These are phyloP conservation scores for Zhuqinia jingwanae DNA, from an alignment of 2,888 invertebrate species.

Conservation along the genomic window DNA sequence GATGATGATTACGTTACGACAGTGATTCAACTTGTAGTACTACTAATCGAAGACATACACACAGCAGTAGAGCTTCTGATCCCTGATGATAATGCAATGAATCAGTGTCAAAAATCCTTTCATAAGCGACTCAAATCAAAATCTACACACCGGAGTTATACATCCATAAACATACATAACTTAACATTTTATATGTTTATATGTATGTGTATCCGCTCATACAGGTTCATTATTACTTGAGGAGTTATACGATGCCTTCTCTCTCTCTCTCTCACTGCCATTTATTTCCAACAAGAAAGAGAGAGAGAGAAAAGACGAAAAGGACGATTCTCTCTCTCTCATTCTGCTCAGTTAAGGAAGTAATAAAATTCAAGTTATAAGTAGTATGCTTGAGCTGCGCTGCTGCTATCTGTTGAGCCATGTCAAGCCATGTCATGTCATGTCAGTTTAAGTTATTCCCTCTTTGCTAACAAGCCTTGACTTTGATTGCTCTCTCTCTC, in stretches of 20 bases:
- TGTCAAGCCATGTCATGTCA: conserved; percentile 73
- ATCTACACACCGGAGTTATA: conserved; percentile 45
- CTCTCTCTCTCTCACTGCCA: neutral
- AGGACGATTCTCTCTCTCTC: conserved; percentile 45
- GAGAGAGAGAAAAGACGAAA: conserved; percentile 48
- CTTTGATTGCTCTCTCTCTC: conserved; percentile 70
- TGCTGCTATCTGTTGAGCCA: conserved; percentile 72
- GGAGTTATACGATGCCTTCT: conserved; percentile 27
- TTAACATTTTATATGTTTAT: neutral
- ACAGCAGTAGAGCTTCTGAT: conserved; percentile 67
- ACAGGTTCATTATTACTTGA: neutral
- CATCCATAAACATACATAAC: neutral
- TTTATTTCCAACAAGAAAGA: conserved; percentile 48
- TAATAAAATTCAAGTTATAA: conserved; percentile 70
- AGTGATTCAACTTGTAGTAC: conserved; percentile 52
- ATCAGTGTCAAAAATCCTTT: conserved; percentile 73
- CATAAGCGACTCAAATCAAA: conserved; percentile 69
- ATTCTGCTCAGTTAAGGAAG: conserved; percentile 50
- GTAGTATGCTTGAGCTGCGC: conserved; percentile 53
- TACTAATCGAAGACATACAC: conserved; percentile 63
- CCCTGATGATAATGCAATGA: conserved; percentile 72
- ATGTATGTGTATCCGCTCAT: too few species aligned
- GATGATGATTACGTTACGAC: conserved; percentile 32
- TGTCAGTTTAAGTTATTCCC: conserved; percentile 73
- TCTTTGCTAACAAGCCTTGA: conserved; percentile 73